A percentile compares a stretch with the other conserved stretches of the same genome.
Conservation (phyloP, 2,888 invertebrate genomes). For the Hydropsyche betteni region DNA sequence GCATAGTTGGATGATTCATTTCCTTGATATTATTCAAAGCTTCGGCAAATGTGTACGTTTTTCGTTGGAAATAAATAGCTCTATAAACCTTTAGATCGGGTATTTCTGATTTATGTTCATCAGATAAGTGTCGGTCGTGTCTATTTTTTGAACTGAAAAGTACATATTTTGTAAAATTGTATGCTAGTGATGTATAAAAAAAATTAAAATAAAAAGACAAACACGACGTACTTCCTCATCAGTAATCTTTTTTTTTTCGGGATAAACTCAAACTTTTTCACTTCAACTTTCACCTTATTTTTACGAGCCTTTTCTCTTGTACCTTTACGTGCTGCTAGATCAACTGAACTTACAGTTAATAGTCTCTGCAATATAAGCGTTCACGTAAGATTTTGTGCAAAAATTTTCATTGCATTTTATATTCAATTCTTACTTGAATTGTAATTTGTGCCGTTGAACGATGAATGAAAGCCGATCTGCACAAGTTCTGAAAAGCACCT, state of each 20-base stretch:
- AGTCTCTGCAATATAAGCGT: constrained; percentile 56
- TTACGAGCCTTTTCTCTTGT: constrained; percentile 80
- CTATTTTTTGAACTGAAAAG: constrained; percentile 53
- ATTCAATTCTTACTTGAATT: not conserved
- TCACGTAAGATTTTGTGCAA: too few species aligned
- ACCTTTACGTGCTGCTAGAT: constrained; percentile 84
- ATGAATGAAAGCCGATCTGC: not conserved
- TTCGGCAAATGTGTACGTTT: constrained; percentile 66
- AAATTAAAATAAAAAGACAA: not conserved
- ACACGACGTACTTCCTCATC: constrained; percentile 52
- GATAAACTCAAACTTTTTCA: constrained; percentile 78
- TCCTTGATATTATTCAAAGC: constrained; percentile 82
- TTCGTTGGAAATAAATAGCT: constrained; percentile 70
- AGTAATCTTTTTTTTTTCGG: constrained; percentile 54
- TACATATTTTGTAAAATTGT: not conserved
- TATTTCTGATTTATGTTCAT: not conserved
- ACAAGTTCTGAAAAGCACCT: not conserved
- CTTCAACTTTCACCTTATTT: constrained; percentile 79
- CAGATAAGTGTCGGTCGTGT: constrained; percentile 63
- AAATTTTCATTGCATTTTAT: too few species aligned
- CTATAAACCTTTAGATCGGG: constrained; percentile 60
- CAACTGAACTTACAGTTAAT: constrained; percentile 67
- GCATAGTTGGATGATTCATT: constrained; percentile 84
- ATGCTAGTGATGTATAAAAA: not conserved
- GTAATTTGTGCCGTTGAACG: not conserved